Evolutionary conservation across 2,888 invertebrate genomes (phyloP), one percentile per base, ranked within the genome.

Genomic region (Sycophila texana): DNA sequence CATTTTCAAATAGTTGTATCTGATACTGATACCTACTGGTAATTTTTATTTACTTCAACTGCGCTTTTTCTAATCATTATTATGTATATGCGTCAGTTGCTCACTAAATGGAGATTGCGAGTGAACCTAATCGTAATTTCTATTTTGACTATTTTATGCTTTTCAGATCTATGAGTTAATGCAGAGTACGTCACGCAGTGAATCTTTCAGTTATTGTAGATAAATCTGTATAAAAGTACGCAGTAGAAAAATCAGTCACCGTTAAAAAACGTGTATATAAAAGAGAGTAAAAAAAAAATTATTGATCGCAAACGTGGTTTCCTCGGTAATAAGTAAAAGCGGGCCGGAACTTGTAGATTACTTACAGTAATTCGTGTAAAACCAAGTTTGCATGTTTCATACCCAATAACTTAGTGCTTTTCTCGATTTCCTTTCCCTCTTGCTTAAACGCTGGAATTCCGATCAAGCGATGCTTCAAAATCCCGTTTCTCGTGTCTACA

Each of bases 211-310:
- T 30, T 63, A 63, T 5, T 65, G 47, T 70, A 22, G n/a, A 47
- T 79, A 79, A 30, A 57, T 30, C 63, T 74, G 18, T 80, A 60
- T 74, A 80, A 80, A 74, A 74, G 57, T 63, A 47, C 39, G 65
- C 26, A 53, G 61, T 77, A 77, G 58, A 80, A 77, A 80, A 80
- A 77, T 80, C 77, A 81, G 80, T 80, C 80, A 77, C 63, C 70
- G 60, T 73, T 71, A 58, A 77, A 73, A 75, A 12, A 30, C 58
- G 61, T 49, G 53, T 65, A 78, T 71, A 67, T 70, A 81, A 81
- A 39, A 51, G 3, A 68, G 77, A 75, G 18, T 63, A 73, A 78
- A 76, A 68, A 51, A 61, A 51, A 68, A n/a, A n/a, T n/a, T 55
- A 39, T 74, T 39, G 30, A 51, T 74, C 51, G 30, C 20, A 49